Percentiles rank a stretch among this genome's conserved stretches.
Conservation (phyloP, 2,888 invertebrate genomes). For the Notodonta ziczac region DNA sequence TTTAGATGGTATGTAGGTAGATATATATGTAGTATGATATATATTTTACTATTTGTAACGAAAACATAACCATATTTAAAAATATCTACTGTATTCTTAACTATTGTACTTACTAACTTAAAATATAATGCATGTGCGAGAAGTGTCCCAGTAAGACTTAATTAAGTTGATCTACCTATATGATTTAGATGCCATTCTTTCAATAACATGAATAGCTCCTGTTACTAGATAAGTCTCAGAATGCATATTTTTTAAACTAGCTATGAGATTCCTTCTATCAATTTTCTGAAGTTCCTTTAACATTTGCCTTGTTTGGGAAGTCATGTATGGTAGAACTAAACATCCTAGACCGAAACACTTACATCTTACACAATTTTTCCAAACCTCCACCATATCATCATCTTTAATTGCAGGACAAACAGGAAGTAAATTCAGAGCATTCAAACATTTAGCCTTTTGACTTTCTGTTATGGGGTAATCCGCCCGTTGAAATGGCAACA, state of each 20-base stretch:
- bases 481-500: conserved; percentile 75
- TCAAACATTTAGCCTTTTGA: conserved; percentile 72
- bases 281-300: conserved; percentile 72
- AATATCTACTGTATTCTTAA: too few relatives aligned
- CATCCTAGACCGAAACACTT: conserved; percentile 75
- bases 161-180: conserved; percentile 41
- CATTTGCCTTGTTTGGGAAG: conserved; percentile 61
- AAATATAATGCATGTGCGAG: neutral
- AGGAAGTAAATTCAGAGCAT: conserved; percentile 73
- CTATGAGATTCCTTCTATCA: conserved; percentile 73
- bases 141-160: neutral
- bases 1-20: too few relatives aligned
- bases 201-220: conserved; percentile 77
- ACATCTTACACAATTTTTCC: conserved; percentile 76
- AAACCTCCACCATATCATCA: conserved; percentile 75
- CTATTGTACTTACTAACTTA: neutral
- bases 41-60: too few relatives aligned
- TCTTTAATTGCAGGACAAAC: conserved; percentile 75
- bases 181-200: conserved; percentile 62
- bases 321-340: conserved; percentile 76
- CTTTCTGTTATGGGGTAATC: conserved; percentile 79
- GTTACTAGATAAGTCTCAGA: conserved; percentile 74
- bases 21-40: too few relatives aligned
- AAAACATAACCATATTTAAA: too few relatives aligned
- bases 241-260: conserved; percentile 75